phyloP scores from a whole-genome alignment of 2,113 vertebrate species.

The Phalacrocorax carbo region DNA sequence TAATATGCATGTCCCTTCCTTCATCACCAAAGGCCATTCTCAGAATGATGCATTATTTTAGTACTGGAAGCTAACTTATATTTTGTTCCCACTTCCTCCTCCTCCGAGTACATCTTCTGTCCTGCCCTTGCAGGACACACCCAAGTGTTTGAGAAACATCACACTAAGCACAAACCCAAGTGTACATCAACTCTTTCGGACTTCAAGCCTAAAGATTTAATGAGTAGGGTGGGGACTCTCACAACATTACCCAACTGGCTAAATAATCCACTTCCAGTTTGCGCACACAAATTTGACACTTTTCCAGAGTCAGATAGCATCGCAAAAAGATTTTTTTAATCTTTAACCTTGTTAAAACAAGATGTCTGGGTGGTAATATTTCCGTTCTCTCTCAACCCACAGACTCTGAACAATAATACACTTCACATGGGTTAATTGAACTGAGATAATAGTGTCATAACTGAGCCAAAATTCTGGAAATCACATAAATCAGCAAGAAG shows the following conservation, averaged over 20 bases:
- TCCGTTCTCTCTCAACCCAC: conserved; percentile 16
- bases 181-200: background rate
- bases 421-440: background rate
- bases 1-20: background rate
- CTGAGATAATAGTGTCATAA: background rate
- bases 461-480: conserved; percentile 7
- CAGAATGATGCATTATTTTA: background rate
- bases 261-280: conserved; percentile 18
- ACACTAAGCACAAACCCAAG: background rate
- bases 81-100: background rate
- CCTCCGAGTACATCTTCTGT: background rate
- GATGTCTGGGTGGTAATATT: conserved; percentile 27
- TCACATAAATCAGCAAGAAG: background rate
- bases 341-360: conserved; percentile 53
- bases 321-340: conserved; percentile 41
- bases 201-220: background rate
- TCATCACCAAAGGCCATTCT: background rate
- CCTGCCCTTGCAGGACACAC: background rate
- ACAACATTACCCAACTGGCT: background rate
- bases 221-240: background rate
- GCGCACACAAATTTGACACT: background rate
- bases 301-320: conserved; percentile 36
- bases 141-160: background rate
- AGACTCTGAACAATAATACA: background rate
- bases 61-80: background rate